These are phyloP conservation scores for Lateolabrax maculatus DNA, from an alignment of 2,797 vertebrate genomes.

Conservation along the genomic window DNA sequence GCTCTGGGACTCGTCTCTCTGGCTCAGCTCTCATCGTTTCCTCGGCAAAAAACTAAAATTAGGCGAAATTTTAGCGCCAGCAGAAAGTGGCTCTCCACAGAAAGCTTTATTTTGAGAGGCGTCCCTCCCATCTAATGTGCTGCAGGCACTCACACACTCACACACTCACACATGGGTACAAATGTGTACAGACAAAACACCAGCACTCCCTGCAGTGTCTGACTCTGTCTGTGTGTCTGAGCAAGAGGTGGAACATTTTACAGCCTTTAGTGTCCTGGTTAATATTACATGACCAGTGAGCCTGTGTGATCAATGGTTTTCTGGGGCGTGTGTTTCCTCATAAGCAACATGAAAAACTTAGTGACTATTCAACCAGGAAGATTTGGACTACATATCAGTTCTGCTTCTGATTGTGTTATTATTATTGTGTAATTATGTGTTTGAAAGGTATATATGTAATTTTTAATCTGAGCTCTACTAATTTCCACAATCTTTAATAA, in stretches of 20 bases:
- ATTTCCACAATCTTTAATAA: background rate
- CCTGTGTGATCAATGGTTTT: slow-evolving; percentile 24
- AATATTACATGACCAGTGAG: background rate
- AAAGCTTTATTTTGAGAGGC: slow-evolving; percentile 57
- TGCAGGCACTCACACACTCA: slow-evolving; percentile 30
- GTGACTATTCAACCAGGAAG: background rate
- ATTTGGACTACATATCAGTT: background rate
- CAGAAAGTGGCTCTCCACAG: slow-evolving; percentile 44
- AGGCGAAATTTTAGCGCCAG: slow-evolving; percentile 15
- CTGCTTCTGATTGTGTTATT: background rate
- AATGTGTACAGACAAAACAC: slow-evolving; percentile 53
- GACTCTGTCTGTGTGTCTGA: background rate
- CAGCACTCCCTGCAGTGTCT: slow-evolving; percentile 32
- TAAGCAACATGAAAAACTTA: background rate
- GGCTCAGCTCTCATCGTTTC: slow-evolving; percentile 36
- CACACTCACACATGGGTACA: slow-evolving; percentile 30
- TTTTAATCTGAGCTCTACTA: background rate
- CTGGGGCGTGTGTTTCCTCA: background rate
- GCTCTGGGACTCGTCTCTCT: slow-evolving; percentile 28
- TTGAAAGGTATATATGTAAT: background rate
- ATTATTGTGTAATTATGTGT: background rate
- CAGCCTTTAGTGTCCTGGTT: slow-evolving; percentile 30
- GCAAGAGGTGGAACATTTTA: background rate
- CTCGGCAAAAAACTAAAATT: slow-evolving; percentile 49
- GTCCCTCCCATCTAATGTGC: slow-evolving; percentile 36